phyloP scores from a whole-genome alignment of 2,888 invertebrate genomes.

The Acronicta alni region DNA sequence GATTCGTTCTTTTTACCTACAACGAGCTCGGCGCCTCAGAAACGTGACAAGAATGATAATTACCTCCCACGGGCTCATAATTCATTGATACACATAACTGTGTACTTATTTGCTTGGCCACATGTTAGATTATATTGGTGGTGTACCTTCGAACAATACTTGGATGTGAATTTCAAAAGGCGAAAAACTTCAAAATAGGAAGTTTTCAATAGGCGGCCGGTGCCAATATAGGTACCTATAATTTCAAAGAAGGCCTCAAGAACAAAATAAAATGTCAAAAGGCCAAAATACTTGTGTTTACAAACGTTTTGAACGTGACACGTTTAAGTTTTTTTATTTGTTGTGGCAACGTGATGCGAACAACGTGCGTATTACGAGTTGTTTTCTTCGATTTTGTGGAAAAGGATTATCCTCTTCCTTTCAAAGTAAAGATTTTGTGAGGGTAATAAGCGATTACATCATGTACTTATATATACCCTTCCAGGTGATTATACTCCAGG shows the following conservation, averaged over 20 bases:
- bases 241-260: neutral
- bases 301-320: constrained; percentile 5
- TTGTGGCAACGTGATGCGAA: constrained; percentile 12
- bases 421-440: neutral
- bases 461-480: neutral
- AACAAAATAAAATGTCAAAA: neutral
- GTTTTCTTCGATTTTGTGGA: constrained; percentile 5
- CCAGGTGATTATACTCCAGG: neutral
- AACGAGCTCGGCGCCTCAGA: neutral
- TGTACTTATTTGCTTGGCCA: too few species aligned
- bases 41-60: constrained; percentile 15
- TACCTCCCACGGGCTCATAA: constrained; percentile 6
- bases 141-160: too few species aligned
- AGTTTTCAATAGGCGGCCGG: too few species aligned
- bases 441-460: neutral
- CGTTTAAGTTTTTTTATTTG: constrained; percentile 16
- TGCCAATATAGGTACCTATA: neutral
- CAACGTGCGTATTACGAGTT: neutral
- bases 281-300: neutral
- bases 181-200: too few species aligned
- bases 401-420: constrained; percentile 5
- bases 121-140: too few species aligned
- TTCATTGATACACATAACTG: too few species aligned
- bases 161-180: too few species aligned
- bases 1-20: constrained; percentile 1